Percentiles rank a stretch among this genome's conserved stretches.
Evolutionary conservation across 2,113 vertebrate species (phyloP).

Genomic region (Psettodes erumei): DNA sequence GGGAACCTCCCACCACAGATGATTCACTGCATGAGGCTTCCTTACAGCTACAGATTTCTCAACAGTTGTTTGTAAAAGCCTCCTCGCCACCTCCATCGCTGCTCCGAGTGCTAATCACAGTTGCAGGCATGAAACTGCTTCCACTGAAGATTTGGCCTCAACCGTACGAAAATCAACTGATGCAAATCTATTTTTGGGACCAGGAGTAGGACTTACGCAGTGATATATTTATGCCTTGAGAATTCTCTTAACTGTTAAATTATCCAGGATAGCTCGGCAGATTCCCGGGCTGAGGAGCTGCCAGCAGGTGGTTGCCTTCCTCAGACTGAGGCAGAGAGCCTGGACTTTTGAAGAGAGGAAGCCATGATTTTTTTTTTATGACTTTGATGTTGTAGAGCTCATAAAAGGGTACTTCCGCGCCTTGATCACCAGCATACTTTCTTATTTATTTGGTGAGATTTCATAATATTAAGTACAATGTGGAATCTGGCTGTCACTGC

Average conservation of each 20-base stretch:
- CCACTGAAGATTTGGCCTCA: conserved; percentile 15
- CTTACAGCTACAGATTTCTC: conserved; percentile 42
- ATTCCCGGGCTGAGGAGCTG: conserved; percentile 46
- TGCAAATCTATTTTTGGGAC: conserved; percentile 58
- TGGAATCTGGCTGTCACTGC: conserved; percentile 34
- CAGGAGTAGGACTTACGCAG: conserved; percentile 33
- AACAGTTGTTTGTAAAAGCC: conserved; percentile 7
- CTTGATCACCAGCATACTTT: conserved; percentile 60
- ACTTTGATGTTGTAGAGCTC: conserved; percentile 68
- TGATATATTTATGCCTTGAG: conserved; percentile 58
- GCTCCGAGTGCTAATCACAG: conserved; percentile 20
- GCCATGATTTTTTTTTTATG: conserved; percentile 33
- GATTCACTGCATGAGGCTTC: conserved; percentile 45
- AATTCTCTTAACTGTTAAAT: conserved; percentile 64
- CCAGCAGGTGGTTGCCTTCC: conserved; percentile 70
- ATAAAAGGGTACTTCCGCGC: conserved; percentile 59
- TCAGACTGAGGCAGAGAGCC: conserved; percentile 45
- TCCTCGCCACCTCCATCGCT: conserved; percentile 2
- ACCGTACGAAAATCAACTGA: conserved; percentile 4
- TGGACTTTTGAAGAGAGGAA: conserved; percentile 60
- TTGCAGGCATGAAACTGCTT: conserved; percentile 29
- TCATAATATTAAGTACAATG: conserved; percentile 51
- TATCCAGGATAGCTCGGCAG: conserved; percentile 50
- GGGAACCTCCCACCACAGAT: conserved; percentile 42
- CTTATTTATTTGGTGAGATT: conserved; percentile 63